phyloP scores from a whole-genome alignment of 2,113 vertebrate genomes.

The Atractosteus spatula region DNA sequence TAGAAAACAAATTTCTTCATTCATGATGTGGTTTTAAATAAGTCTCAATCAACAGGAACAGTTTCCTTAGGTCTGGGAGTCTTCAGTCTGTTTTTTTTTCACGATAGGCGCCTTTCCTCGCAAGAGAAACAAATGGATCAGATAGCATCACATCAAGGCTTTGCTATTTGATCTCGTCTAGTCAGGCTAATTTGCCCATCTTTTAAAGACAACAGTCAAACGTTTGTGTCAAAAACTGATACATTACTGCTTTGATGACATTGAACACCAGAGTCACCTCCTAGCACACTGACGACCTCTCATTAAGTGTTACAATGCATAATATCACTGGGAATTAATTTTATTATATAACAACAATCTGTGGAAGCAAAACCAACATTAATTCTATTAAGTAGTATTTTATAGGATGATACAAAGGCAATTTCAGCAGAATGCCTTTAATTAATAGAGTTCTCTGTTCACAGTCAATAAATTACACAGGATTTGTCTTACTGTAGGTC shows the following conservation, averaged over 20 bases:
- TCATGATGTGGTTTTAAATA: background rate
- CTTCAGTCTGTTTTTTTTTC: constrained; percentile 50
- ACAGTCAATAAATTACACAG: too few relatives aligned
- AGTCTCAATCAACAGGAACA: background rate
- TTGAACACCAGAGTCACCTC: constrained; percentile 58
- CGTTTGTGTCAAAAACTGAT: constrained; percentile 64
- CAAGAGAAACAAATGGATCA: constrained; percentile 59
- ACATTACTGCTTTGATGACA: constrained; percentile 58
- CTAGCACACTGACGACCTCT: constrained; percentile 44
- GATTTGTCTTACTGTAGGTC: too few relatives aligned
- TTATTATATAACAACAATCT: too few relatives aligned
- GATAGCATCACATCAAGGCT: constrained; percentile 56
- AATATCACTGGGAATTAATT: too few relatives aligned
- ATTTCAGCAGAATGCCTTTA: too few relatives aligned
- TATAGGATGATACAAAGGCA: too few relatives aligned
- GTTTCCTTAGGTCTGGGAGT: constrained; percentile 11
- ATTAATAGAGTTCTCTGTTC: too few relatives aligned
- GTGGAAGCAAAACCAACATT: too few relatives aligned
- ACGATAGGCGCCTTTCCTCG: constrained; percentile 51
- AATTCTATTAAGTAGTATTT: too few relatives aligned
- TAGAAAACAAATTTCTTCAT: background rate
- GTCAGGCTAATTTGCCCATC: constrained; percentile 48
- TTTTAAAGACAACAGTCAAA: constrained; percentile 57
- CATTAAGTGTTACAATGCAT: constrained; percentile 25
- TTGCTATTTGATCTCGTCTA: constrained; percentile 68